Conservation (phyloP, 2,797 vertebrate species). For the Mionectes olivaceus region DNA sequence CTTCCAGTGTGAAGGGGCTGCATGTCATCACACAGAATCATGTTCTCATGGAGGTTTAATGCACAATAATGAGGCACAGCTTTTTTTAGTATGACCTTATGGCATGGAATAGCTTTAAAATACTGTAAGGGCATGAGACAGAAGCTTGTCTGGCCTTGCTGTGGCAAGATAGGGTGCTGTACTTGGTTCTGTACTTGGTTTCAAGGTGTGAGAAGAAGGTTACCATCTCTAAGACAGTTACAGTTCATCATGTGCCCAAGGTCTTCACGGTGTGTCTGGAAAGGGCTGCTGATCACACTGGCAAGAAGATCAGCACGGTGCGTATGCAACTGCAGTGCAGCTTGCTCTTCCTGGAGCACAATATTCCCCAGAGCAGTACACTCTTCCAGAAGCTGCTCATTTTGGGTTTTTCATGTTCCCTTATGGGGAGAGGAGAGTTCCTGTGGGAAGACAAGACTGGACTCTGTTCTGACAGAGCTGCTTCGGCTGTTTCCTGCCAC, state of each 20-base stretch:
- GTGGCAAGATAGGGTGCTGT: background rate
- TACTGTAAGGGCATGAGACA: background rate
- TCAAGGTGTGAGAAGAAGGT: slow-evolving; percentile 93
- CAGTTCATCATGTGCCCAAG: slow-evolving; percentile 88
- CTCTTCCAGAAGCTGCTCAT: background rate
- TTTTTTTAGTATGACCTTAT: background rate
- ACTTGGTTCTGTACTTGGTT: background rate
- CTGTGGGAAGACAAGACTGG: background rate
- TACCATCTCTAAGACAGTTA: slow-evolving; percentile 90
- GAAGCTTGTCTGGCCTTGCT: background rate
- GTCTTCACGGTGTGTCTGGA: slow-evolving; percentile 92
- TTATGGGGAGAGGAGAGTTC: background rate
- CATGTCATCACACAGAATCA: background rate
- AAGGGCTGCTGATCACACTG: slow-evolving; percentile 90
- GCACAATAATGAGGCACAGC: background rate
- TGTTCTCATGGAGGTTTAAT: background rate
- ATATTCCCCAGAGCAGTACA: background rate
- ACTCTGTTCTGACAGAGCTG: background rate
- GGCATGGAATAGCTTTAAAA: background rate
- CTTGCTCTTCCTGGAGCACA: background rate
- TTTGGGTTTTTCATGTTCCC: background rate
- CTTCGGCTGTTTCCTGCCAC: background rate
- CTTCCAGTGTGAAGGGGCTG: background rate
- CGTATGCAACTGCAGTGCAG: background rate
- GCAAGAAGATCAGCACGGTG: slow-evolving; percentile 93